Evolutionary conservation across 2,888 invertebrate species (phyloP), one percentile per base, ranked within the genome.

Genomic region (Aplocera efformata): DNA sequence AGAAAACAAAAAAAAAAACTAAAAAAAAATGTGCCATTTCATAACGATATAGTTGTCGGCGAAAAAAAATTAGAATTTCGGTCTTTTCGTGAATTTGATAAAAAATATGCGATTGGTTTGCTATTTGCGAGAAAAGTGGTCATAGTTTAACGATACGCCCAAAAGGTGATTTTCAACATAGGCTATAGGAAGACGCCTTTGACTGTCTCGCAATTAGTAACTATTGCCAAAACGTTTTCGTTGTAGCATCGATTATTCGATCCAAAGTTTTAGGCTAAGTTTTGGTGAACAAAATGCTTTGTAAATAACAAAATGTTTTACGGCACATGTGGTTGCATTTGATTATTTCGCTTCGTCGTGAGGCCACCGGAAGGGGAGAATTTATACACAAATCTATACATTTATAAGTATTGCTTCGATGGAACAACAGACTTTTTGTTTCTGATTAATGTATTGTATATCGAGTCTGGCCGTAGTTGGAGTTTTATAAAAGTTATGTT

Each of bases 261-360:
- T 50, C 53, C 55, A 53, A 56, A 56, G 53, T 45, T 39, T 41
- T 52, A 55, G 52, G 37, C 32, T 51, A 52, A 39, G 23, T 37
- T 45, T 52, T 31, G 45, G 41, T 32, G 30, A 45, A 49, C 41
- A 44, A 42, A 42, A 33, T 37, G 65, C 68, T 79, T 73, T 83
- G 80, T 83, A 78, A 67, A 79, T 80, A 77, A 64, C 73, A 58
- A 58, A 65, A 62, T 60, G 56, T 60, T 68, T 73, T 72, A 69
- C 76, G 75, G 79, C 80, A 77, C 76, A 72, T 61, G 58, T 68
- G 62, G 67, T 68, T 75, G 69, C 67, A 75, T 77, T 76, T 71
- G 37, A 42, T 56, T 56, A 60, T 56, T 68, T 68, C 53, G 73
- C 73, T 79, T 75, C 51, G 24, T 28, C 56, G 30, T 60, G 55